A percentile compares a stretch with the other conserved stretches of the same genome.
Conservation (phyloP, 2,797 vertebrate species). For the Lindbergichthys nudifrons region DNA sequence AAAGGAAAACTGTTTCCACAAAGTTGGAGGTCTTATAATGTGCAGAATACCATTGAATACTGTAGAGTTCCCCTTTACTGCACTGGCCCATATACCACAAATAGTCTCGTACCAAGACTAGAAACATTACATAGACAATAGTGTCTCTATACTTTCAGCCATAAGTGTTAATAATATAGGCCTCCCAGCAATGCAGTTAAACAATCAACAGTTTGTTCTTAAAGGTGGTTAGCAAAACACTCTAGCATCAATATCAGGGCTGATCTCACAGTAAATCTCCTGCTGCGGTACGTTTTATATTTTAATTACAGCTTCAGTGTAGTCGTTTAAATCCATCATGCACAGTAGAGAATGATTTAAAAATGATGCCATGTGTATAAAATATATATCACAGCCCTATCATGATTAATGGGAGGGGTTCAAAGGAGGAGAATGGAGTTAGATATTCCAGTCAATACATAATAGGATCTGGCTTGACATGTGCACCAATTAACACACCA, state of each 20-base stretch:
- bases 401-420: slow-evolving; percentile 51
- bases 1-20: too few relatives aligned
- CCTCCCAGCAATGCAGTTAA: too few relatives aligned
- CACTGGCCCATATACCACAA: background rate
- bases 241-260: background rate
- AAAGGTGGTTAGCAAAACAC: too few relatives aligned
- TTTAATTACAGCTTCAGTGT: background rate
- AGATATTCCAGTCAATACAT: slow-evolving; percentile 51
- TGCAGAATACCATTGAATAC: too few relatives aligned
- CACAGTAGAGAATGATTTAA: slow-evolving; percentile 10
- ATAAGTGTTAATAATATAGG: background rate
- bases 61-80: background rate
- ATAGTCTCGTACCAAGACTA: background rate
- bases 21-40: too few relatives aligned
- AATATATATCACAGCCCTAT: slow-evolving; percentile 25
- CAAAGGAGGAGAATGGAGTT: slow-evolving; percentile 27
- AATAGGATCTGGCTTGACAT: slow-evolving; percentile 33
- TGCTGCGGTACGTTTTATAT: background rate
- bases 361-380: background rate
- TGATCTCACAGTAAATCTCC: background rate
- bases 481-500: slow-evolving; percentile 58
- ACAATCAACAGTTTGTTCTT: too few relatives aligned
- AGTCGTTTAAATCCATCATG: background rate
- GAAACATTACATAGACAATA: background rate
- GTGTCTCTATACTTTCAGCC: background rate